Evolutionary conservation across 2,797 vertebrate genomes (phyloP).

Genomic region (Discoglossus pictus): DNA sequence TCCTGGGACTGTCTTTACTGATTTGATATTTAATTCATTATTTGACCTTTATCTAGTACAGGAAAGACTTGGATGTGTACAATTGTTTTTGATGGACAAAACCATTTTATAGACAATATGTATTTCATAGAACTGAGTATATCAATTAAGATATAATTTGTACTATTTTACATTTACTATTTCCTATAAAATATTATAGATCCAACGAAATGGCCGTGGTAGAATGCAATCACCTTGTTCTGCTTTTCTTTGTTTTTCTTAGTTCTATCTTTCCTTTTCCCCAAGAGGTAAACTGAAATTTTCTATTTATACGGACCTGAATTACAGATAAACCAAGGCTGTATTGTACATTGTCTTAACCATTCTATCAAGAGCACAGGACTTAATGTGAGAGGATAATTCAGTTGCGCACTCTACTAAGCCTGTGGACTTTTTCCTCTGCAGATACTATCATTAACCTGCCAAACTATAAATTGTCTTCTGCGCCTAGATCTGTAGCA

Average conservation of each 20-base stretch:
- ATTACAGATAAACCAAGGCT: slow-evolving; percentile 40
- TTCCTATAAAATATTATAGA: no score
- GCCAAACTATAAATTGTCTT: slow-evolving; percentile 48
- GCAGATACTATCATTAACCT: slow-evolving; percentile 48
- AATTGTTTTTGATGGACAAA: no score
- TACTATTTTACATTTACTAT: no score
- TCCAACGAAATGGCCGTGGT: no score
- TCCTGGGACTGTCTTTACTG: no score
- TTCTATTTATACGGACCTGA: slow-evolving; percentile 37
- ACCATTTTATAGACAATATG: no score
- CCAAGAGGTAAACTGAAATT: slow-evolving; percentile 19
- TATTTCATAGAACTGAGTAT: no score
- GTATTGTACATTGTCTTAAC: slow-evolving; percentile 35
- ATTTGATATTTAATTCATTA: no score
- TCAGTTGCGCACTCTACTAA: slow-evolving; percentile 43
- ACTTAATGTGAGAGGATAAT: slow-evolving; percentile 50
- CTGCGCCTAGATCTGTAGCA: slow-evolving; percentile 39
- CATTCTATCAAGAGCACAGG: slow-evolving; percentile 35
- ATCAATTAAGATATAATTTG: no score
- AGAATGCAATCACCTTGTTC: no score
- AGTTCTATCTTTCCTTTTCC: slow-evolving; percentile 21
- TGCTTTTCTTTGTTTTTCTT: slow-evolving; percentile 18
- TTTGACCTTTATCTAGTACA: no score
- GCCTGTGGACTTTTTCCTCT: slow-evolving; percentile 50
- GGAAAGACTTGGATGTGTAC: no score